Conservation (phyloP, 1,140 invertebrate genomes). For the Halictus rubicundus region DNA sequence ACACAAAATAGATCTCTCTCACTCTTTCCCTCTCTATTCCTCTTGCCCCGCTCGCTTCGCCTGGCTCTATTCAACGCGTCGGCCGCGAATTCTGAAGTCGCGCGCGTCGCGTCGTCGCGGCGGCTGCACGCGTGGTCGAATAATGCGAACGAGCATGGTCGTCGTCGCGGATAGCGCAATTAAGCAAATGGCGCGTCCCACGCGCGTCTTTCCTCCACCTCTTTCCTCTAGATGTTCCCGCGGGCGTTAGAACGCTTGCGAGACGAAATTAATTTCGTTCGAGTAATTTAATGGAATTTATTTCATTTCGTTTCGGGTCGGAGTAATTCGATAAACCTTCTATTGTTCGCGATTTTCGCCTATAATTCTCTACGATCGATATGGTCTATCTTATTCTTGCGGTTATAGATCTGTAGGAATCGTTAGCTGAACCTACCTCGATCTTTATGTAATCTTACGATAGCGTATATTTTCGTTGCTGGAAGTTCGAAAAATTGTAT, state of each 20-base stretch:
- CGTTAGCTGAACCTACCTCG: too few species aligned
- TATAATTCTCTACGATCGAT: too few species aligned
- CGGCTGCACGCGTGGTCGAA: slow-evolving; percentile 56
- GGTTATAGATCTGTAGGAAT: too few species aligned
- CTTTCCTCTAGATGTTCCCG: background rate
- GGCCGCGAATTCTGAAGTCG: background rate
- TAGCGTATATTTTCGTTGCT: too few species aligned
- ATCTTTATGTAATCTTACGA: too few species aligned
- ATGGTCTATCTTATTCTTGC: too few species aligned
- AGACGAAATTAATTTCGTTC: slow-evolving; percentile 32
- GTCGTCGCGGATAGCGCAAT: slow-evolving; percentile 58
- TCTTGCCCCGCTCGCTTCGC: background rate
- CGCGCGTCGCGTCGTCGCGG: slow-evolving; percentile 21
- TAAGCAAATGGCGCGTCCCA: slow-evolving; percentile 68
- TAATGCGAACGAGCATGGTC: slow-evolving; percentile 55
- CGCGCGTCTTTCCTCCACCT: slow-evolving; percentile 42
- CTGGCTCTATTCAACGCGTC: background rate
- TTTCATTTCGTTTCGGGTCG: background rate
- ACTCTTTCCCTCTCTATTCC: too few species aligned
- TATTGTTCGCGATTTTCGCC: slow-evolving; percentile 6
- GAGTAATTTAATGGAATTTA: background rate
- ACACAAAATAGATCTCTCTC: too few species aligned
- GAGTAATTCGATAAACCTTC: slow-evolving; percentile 18
- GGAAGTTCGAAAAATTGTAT: too few species aligned
- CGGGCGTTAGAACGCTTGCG: background rate